Evolutionary conservation across 2,888 invertebrate species (phyloP).

Genomic region (Platycheirus albimanus): DNA sequence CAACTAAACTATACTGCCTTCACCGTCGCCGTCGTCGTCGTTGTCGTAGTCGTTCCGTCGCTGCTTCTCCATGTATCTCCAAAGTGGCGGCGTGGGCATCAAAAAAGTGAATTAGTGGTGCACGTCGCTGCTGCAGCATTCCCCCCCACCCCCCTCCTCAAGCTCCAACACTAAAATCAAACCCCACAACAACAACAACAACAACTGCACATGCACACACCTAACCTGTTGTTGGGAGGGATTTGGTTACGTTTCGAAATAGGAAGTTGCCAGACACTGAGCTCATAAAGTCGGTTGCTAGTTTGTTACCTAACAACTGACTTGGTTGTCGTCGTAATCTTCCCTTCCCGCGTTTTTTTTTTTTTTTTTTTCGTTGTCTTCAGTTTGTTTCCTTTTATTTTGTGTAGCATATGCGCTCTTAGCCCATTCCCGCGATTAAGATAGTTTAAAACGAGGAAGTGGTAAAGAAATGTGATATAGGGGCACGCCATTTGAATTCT

Average conservation of each 20-base stretch:
- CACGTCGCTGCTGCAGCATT: constrained; percentile 65
- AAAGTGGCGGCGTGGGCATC: constrained; percentile 68
- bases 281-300: constrained; percentile 72
- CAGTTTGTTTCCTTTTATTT: constrained; percentile 30
- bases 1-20: constrained; percentile 30
- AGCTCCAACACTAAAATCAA: neutral
- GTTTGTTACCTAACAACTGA: constrained; percentile 72
- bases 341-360: constrained; percentile 28
- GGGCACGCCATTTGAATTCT: constrained; percentile 55
- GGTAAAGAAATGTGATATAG: constrained; percentile 68
- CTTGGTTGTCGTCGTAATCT: constrained; percentile 52
- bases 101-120: constrained; percentile 74
- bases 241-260: constrained; percentile 74
- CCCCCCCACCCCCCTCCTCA: neutral
- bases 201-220: constrained; percentile 34
- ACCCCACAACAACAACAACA: neutral
- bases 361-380: neutral
- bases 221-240: constrained; percentile 74
- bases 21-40: constrained; percentile 11
- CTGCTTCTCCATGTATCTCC: constrained; percentile 48
- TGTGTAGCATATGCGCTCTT: constrained; percentile 58
- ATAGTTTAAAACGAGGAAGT: constrained; percentile 72
- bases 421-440: constrained; percentile 64
- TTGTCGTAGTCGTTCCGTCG: constrained; percentile 36
- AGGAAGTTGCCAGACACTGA: constrained; percentile 74